Percentiles rank a stretch among this genome's conserved stretches.
phyloP scores from a whole-genome alignment of 2,797 vertebrate species.

The Rousettus madagascariensis region DNA sequence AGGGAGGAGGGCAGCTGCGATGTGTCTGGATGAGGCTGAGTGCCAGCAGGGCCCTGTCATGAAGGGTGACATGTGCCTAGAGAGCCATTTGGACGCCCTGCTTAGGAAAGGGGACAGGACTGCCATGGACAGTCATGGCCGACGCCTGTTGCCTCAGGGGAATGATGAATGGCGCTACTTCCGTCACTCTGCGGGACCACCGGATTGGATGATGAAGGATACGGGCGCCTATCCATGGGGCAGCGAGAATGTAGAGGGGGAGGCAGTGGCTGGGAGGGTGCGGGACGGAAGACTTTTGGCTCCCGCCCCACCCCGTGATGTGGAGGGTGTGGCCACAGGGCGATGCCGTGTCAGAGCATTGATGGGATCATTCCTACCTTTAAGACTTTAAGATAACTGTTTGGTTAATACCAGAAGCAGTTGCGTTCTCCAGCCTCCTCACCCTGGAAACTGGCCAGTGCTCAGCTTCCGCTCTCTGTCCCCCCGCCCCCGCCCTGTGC shows the following conservation, averaged over 20 bases:
- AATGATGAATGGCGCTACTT: background rate
- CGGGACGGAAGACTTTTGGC: background rate
- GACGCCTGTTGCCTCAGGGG: background rate
- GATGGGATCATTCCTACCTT: background rate
- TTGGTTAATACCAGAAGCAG: background rate
- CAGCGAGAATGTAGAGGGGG: background rate
- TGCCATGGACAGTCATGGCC: background rate
- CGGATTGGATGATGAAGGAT: background rate
- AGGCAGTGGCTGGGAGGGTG: background rate
- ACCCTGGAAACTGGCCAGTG: background rate
- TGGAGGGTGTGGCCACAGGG: background rate
- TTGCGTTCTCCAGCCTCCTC: background rate
- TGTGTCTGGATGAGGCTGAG: background rate
- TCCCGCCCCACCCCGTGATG: background rate
- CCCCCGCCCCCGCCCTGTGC: background rate
- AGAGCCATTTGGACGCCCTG: background rate
- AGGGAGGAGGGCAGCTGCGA: fast-evolving
- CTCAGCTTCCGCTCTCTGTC: background rate
- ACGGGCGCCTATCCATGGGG: background rate
- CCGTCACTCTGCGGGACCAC: background rate
- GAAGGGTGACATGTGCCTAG: background rate
- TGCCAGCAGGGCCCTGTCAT: background rate
- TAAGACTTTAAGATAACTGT: background rate
- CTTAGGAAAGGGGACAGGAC: background rate
- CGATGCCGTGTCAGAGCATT: background rate